These are phyloP conservation scores for Lymantria dispar DNA, from an alignment of 2,888 invertebrate genomes.

Conservation along the genomic window DNA sequence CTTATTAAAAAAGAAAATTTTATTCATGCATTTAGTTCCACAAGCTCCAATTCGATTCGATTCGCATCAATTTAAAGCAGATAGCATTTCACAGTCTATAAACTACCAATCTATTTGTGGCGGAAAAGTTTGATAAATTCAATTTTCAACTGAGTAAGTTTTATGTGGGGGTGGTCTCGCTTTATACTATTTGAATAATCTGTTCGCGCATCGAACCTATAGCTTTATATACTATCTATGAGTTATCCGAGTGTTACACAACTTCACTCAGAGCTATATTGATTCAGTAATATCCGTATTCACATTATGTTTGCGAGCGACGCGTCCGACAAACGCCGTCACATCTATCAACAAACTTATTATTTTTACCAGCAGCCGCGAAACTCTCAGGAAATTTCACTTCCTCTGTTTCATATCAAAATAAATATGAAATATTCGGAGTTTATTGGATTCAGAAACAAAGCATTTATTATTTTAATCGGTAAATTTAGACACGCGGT, in stretches of 20 bases:
- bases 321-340: constrained; percentile 22
- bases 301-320: constrained; percentile 39
- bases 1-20: constrained; percentile 14
- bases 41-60: constrained; percentile 49
- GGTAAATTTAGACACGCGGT: no score
- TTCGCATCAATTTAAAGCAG: constrained; percentile 71
- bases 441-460: no score
- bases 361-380: constrained; percentile 35
- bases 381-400: constrained; percentile 40
- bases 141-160: constrained; percentile 74
- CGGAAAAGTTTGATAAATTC: constrained; percentile 78
- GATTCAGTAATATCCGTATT: constrained; percentile 50
- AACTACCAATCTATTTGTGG: constrained; percentile 72
- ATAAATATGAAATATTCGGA: constrained; percentile 1
- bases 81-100: constrained; percentile 77
- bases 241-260: constrained; percentile 44
- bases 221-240: constrained; percentile 52
- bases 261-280: constrained; percentile 45
- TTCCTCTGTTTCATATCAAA: constrained; percentile 24
- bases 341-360: constrained; percentile 36
- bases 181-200: constrained; percentile 78
- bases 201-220: constrained; percentile 64
- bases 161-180: constrained; percentile 68
- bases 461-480: no score
- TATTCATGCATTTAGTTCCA: constrained; percentile 43